Evolutionary conservation across 64 coral and sea anemone species (phyloP), one percentile per base, ranked within the genome.

Genomic region (Porites australiensis): DNA sequence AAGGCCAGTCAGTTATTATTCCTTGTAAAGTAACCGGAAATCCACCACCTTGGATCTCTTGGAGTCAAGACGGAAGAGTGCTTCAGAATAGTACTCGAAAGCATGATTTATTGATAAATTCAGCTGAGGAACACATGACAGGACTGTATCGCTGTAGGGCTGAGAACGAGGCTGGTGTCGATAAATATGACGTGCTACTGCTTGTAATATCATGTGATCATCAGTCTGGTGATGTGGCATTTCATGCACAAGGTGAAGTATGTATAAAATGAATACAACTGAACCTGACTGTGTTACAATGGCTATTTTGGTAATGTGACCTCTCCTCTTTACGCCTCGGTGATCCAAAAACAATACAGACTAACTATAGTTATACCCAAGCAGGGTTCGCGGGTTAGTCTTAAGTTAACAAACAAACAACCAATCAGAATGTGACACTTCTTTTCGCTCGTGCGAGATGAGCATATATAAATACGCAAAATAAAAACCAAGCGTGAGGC

Each of bases 11-110:
- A 2, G 44, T 68, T 67, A 62, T 69, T 4, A 13, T 84, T n/a
- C 62, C 81, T 12, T 84, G 81, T 84, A 45, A 84, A 19, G 81
- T 84, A 1, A 84, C 81, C 14, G 81, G 81, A 50, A 65, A 69
- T 68, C 81, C 81, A 21, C 44, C 14, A 3, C 81, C 81, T 47
- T 84, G 61, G 81, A 69, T 68, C 46, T 67, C 16, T 2, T 84
- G 81, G 81, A 50, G 10, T 11, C 62, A 46, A 0, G 64, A 69
- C 69, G 81, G 63, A 8, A 66, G 64, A 84, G 69, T n/a, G 19
- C 16, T 84, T 14, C 81, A 84, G 45, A 84, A 84, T 63, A 50
- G 62, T 19, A 68, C 81, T 5, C 18, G 4, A 84, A 12, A 50
- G 60, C 16, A 46, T 4, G 81, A 16, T 4, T 84, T 84, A 64